phyloP scores from a whole-genome alignment of 1,140 invertebrate genomes.

The Anadara kagoshimensis region DNA sequence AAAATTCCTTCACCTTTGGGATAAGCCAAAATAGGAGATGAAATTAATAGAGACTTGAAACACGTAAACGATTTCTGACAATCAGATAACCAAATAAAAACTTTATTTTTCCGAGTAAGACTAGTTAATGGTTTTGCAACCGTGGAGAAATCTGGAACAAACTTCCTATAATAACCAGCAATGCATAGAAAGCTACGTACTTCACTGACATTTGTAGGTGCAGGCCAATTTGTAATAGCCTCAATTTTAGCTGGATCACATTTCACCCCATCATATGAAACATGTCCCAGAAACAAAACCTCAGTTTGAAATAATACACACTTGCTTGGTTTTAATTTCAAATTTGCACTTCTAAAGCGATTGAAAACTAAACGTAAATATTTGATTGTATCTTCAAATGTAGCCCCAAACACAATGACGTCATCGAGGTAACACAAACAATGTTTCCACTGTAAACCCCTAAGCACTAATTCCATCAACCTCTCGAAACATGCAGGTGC shows the following conservation, averaged over 20 bases:
- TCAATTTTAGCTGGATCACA: constrained; percentile 23
- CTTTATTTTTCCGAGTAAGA: constrained; percentile 11
- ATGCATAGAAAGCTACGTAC: constrained; percentile 35
- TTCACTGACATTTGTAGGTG: constrained; percentile 21
- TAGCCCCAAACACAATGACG: no score
- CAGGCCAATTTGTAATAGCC: constrained; percentile 30
- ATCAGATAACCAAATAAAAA: background rate
- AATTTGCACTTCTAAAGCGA: constrained; percentile 19
- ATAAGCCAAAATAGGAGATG: constrained; percentile 40
- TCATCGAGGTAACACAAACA: constrained; percentile 40
- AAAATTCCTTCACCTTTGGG: constrained; percentile 23
- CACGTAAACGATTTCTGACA: constrained; percentile 26
- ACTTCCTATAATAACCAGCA: constrained; percentile 28
- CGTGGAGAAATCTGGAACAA: constrained; percentile 23
- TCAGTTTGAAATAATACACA: constrained; percentile 33
- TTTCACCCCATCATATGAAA: constrained; percentile 15
- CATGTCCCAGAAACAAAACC: constrained; percentile 24
- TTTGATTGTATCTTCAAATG: constrained; percentile 35
- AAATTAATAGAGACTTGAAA: constrained; percentile 17
- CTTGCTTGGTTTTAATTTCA: constrained; percentile 42
- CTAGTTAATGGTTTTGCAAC: constrained; percentile 20
- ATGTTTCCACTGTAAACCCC: constrained; percentile 26
- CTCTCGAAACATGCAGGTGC: constrained; percentile 3
- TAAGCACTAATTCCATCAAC: constrained; percentile 11
- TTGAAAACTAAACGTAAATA: constrained; percentile 31